These are phyloP conservation scores for Cremastinae sp. DNA, from an alignment of 2,888 invertebrate genomes.

Conservation along the genomic window DNA sequence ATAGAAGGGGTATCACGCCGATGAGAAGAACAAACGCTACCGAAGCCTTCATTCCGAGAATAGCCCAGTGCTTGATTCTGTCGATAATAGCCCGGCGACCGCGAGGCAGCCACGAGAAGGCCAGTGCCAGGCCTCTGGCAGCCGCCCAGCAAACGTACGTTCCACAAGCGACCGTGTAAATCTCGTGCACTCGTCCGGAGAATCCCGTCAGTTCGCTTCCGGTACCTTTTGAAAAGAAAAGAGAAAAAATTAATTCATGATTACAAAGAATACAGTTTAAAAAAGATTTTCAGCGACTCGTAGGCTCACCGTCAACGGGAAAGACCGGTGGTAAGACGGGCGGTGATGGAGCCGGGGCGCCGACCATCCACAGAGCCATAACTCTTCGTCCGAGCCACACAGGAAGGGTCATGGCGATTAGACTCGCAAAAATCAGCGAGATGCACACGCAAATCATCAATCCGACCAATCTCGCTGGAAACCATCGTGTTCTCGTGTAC, in stretches of 20 bases:
- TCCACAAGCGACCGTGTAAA: conserved; percentile 97
- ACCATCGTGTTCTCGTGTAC: conserved; percentile 92
- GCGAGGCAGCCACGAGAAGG: conserved; percentile 93
- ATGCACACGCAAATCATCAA: conserved; percentile 90
- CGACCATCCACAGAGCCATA: conserved; percentile 92
- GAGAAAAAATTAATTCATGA: not conserved
- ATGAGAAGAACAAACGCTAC: conserved; percentile 90
- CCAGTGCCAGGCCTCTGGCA: conserved; percentile 90
- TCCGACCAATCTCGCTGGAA: conserved; percentile 86
- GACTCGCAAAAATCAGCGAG: conserved; percentile 92
- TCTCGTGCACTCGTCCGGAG: conserved; percentile 91
- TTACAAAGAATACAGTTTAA: not conserved
- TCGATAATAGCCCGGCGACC: conserved; percentile 90
- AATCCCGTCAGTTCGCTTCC: conserved; percentile 73
- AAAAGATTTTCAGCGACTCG: not conserved
- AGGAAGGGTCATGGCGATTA: conserved; percentile 93
- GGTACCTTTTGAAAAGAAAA: conserved; percentile 57
- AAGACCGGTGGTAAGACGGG: conserved; percentile 74
- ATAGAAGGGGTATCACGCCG: conserved; percentile 94
- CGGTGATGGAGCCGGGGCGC: conserved; percentile 80
- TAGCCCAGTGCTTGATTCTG: conserved; percentile 87
- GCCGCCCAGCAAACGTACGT: conserved; percentile 97
- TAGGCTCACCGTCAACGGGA: conserved; percentile 70
- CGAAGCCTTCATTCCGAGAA: conserved; percentile 88
- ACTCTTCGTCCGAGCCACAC: conserved; percentile 94